These are phyloP conservation scores for Alligator mississippiensis DNA, from an alignment of 2,113 vertebrate species.

Conservation along the genomic window DNA sequence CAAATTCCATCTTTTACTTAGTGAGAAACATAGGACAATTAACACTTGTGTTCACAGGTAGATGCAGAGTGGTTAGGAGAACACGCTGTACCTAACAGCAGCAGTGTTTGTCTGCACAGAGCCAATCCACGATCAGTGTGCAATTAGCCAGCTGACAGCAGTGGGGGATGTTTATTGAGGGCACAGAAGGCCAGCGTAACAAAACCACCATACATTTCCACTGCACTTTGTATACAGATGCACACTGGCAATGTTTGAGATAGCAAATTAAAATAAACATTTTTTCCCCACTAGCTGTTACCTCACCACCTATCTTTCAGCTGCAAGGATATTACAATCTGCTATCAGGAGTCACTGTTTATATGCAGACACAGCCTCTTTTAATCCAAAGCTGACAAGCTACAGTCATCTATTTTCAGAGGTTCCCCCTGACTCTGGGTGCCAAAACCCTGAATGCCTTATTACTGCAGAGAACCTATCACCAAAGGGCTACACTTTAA, in stretches of 20 bases:
- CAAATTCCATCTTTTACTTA: not conserved
- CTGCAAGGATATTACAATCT: not conserved
- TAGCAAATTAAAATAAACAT: not conserved
- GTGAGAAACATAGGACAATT: not conserved
- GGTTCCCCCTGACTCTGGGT: not conserved
- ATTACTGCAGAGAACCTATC: too few species aligned
- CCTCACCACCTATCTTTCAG: not conserved
- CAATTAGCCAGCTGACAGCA: not conserved
- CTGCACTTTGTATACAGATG: not conserved
- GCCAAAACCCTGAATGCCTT: not conserved
- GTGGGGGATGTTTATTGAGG: fast-evolving
- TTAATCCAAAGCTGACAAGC: not conserved
- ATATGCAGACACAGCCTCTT: not conserved
- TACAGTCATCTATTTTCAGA: not conserved
- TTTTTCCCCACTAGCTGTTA: not conserved
- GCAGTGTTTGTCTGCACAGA: not conserved
- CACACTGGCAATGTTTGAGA: not conserved
- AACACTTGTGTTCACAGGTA: not conserved
- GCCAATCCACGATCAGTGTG: not conserved
- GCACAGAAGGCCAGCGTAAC: not conserved
- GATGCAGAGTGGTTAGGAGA: fast-evolving
- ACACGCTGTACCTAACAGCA: not conserved
- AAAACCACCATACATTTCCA: not conserved
- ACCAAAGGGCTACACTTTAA: too few species aligned
- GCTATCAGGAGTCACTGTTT: fast-evolving